Base-by-base conservation (phyloP, 2,888 invertebrate species). In the Melieria crassipennis region DNA sequence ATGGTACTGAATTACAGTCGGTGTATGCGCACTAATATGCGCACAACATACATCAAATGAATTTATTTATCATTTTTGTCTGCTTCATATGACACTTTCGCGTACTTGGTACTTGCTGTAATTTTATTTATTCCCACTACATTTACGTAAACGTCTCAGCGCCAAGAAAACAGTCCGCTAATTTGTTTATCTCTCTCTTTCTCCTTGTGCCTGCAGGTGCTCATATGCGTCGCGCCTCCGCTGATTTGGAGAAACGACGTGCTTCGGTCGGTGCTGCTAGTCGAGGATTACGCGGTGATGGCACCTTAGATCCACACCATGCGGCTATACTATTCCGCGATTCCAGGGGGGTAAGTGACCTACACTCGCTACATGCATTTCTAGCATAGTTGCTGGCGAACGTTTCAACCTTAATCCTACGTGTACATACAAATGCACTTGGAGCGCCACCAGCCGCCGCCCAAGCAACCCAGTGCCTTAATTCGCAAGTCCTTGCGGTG, bases 281-380 rank as follows among this genome's bases (percentile, higher is more conserved):
- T 75, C 83, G 87, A 72, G 87, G 87, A 67, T 81, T 85, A 76
- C 81, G 87, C 76, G 83, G 85, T 50, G 95, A 95, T 85, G 93
- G 93, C 67, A 92, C 91, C 79, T 87, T 95, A 76, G 96, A 96
- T 88, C 95, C 96, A 16, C 91, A 94, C 80, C 95, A 95, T 87
- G 95, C 95, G 66, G 96, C 96, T 80, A 96, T 96, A 80, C 89
- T 96, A 75, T 96, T 96, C 87, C 89, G 96, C 79, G 95, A 96
- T 87, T 94, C 96, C n/a, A 89, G 96, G 88, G 96, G 96, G 90
- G 96, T 96, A 87, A 93, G 94, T 91, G 9, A 50, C 16, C 30
- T 47, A 48, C 43, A 11, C 50, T 45, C 55, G 55, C 55, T 50
- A 46, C 47, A 16, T 46, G 42, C 9, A 62, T 16, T 62, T 46